Evolutionary conservation across 30 jellyfish, hydroid and myxozoan species (phyloP).

Genomic region (Rhopilema esculentum): DNA sequence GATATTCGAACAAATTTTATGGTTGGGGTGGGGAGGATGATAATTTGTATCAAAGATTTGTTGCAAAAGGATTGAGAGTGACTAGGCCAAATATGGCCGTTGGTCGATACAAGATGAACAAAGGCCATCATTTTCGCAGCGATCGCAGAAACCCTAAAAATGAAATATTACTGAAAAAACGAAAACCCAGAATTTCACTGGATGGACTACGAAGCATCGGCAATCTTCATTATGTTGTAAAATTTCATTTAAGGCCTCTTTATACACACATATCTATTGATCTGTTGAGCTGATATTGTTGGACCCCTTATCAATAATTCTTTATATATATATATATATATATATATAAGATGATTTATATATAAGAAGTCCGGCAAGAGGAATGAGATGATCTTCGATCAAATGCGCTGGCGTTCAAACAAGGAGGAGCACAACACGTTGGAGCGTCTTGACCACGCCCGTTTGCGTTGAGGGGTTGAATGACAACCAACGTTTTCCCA

Average conservation of each 20-base stretch:
- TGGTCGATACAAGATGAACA: conserved; percentile 68
- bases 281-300: background rate
- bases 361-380: no score
- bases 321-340: no score
- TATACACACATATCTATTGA: conserved; percentile 35
- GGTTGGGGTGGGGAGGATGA: conserved; percentile 85
- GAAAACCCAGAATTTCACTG: background rate
- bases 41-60: conserved; percentile 24
- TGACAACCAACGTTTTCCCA: no score
- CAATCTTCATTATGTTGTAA: conserved; percentile 2
- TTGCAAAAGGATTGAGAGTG: conserved; percentile 15
- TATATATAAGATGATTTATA: no score
- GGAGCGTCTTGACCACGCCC: no score
- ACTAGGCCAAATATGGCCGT: conserved; percentile 28
- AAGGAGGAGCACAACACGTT: no score
- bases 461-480: no score
- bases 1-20: conserved; percentile 52
- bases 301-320: no score
- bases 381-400: no score
- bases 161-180: background rate
- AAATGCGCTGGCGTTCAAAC: no score
- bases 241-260: background rate
- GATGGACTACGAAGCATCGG: conserved; percentile 39
- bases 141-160: conserved; percentile 6
- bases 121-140: conserved; percentile 33